A percentile compares a stretch with the other conserved stretches of the same genome.
Conservation (phyloP, 2,113 vertebrate genomes). For the Actinemys pallida region DNA sequence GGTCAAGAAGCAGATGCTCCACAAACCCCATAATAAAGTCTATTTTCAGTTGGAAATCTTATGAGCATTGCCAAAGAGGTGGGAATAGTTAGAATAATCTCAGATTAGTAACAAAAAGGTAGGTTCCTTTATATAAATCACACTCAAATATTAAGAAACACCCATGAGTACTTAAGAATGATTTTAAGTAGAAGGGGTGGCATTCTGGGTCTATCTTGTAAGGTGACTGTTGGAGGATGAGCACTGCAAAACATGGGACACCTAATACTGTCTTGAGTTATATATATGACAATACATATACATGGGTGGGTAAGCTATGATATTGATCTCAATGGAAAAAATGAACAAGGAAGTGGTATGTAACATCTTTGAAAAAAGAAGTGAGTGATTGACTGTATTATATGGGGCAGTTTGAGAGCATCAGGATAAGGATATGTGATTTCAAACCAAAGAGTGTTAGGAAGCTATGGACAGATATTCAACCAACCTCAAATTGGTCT, state of each 20-base stretch:
- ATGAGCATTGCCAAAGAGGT: neutral
- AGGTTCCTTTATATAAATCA: neutral
- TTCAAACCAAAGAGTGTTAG: neutral
- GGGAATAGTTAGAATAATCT: neutral
- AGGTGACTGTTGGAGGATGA: neutral
- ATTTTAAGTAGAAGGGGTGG: neutral
- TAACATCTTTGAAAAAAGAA: neutral
- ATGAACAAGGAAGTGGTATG: neutral
- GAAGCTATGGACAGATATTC: slow-evolving; percentile 20
- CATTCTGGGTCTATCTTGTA: neutral
- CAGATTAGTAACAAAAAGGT: neutral
- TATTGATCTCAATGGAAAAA: neutral
- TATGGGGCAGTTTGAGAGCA: too few species aligned
- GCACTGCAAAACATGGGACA: neutral
- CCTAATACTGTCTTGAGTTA: neutral
- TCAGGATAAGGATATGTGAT: too few species aligned
- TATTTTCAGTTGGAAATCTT: neutral
- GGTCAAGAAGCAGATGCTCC: neutral
- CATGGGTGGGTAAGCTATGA: neutral
- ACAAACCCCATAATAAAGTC: neutral
- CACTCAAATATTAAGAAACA: neutral
- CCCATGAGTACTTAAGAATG: neutral
- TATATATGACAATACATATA: neutral
- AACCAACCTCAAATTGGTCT: neutral
- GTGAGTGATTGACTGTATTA: neutral